Base-by-base conservation (phyloP, 64 coral and sea anemone species). In the Actinia equina region DNA sequence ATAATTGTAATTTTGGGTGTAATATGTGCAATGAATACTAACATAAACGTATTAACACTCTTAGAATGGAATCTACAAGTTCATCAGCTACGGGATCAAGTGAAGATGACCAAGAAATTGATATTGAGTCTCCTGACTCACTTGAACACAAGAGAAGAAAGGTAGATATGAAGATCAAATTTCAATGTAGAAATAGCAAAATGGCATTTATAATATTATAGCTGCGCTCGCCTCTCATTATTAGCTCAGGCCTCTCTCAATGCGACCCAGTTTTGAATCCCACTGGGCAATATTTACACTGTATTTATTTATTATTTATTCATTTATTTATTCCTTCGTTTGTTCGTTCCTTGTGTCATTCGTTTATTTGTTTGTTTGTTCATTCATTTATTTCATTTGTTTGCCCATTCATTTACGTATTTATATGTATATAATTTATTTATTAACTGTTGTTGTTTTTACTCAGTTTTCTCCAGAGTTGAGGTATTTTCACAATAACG, bases 61-160 rank as follows among this genome's bases (percentile, higher is more conserved):
- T 59, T 51, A 93, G 94, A 77, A 55, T 83, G 22, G 86, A 87
- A 26, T 97, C 91, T 27, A 90, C 70, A 20, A 88, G 84, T 59
- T 93, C 94, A 52, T 97, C 94, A 74, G 67, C 88, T 44, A 96
- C 87, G 17, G 91, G 83, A 60, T 97, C 91, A 64, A 97, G 91
- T 53, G 94, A 97, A 10, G 91, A 90, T 71, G 94, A 97, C 23
- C 58, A 79, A 81, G 94, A 97, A 26, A 88, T 87, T 42, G 94
- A 97, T 17, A 62, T 87, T 85, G 94, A 97, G 59, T 77, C 86
- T 70, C 77, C 77, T 82, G 59, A 69, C 77, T 87, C n/a, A 52
- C 44, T 63, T 81, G 83, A 63, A 58, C 19, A 82, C 12, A 97
- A 97, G 59, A 97, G 86, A 93, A 59, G 46, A 3, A 97, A 90